A percentile compares a stretch with the other conserved stretches of the same genome.
These are phyloP conservation scores for Pandion haliaetus DNA, from an alignment of 2,113 vertebrate species.

Conservation along the genomic window DNA sequence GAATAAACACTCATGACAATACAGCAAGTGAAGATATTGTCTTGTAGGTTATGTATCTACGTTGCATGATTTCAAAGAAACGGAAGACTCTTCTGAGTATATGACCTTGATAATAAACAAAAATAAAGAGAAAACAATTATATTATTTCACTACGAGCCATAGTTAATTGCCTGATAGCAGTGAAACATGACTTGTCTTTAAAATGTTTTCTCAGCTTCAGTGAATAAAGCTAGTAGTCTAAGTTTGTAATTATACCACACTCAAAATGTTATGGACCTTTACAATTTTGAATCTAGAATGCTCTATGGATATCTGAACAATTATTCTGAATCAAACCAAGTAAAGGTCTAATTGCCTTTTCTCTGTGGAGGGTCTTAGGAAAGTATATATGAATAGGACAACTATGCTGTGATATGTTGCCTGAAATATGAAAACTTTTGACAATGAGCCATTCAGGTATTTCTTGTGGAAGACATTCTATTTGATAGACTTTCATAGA, in stretches of 20 bases:
- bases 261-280: neutral
- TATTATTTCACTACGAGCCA: accelerated
- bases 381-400: neutral
- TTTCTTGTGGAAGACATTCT: neutral
- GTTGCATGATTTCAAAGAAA: neutral
- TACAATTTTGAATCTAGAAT: neutral
- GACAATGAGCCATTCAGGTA: neutral
- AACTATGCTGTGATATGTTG: neutral
- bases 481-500: neutral
- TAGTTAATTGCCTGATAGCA: neutral
- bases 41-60: neutral
- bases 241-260: neutral
- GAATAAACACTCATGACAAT: neutral
- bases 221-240: neutral
- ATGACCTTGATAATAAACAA: neutral
- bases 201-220: neutral
- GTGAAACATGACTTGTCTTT: neutral
- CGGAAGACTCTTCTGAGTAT: neutral
- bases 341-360: neutral
- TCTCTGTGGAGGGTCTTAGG: neutral
- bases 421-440: neutral
- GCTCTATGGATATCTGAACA: neutral
- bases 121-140: neutral
- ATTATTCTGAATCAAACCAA: neutral
- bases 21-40: neutral